phyloP scores from a whole-genome alignment of 2,113 vertebrate species.

The Hippocampus abdominalis region DNA sequence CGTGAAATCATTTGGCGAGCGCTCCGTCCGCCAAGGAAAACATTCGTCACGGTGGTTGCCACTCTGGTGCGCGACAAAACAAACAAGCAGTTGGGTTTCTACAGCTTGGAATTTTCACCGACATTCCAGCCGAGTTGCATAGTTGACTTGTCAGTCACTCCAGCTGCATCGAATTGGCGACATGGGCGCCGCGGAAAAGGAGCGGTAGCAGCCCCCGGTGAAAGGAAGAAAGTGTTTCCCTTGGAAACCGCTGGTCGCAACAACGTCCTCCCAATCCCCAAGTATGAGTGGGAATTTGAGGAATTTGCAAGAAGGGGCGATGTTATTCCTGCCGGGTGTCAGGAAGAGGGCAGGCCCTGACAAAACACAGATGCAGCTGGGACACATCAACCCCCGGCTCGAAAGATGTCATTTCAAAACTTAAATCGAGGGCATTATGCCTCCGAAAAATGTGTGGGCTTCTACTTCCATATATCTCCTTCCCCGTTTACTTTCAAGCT shows the following conservation, averaged over 20 bases:
- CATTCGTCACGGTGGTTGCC: slow-evolving; percentile 38
- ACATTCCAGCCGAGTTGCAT: slow-evolving; percentile 18
- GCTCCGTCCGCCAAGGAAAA: slow-evolving; percentile 27
- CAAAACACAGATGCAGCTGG: slow-evolving; percentile 34
- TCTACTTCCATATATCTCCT: background rate
- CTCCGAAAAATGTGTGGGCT: background rate
- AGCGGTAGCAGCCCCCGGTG: background rate
- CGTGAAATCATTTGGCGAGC: slow-evolving; percentile 15
- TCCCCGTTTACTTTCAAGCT: slow-evolving; percentile 28
- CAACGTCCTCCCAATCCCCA: slow-evolving; percentile 27
- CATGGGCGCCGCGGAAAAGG: slow-evolving; percentile 16
- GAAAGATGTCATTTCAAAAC: slow-evolving; percentile 15
- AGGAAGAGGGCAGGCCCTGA: slow-evolving; percentile 58
- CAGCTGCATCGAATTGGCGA: slow-evolving; percentile 4
- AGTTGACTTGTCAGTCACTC: background rate
- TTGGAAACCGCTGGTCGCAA: slow-evolving; percentile 33
- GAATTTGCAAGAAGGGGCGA: slow-evolving; percentile 46
- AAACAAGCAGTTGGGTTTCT: slow-evolving; percentile 43
- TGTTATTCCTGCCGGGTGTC: slow-evolving; percentile 50
- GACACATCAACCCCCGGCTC: slow-evolving; percentile 17
- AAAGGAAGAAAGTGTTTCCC: slow-evolving; percentile 50
- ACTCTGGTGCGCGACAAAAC: slow-evolving; percentile 12
- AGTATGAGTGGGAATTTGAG: slow-evolving; percentile 39
- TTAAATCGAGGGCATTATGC: slow-evolving; percentile 16
- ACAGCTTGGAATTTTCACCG: slow-evolving; percentile 21